These are phyloP conservation scores for Batillaria attramentaria DNA, from an alignment of 1,140 invertebrate genomes.

Conservation along the genomic window DNA sequence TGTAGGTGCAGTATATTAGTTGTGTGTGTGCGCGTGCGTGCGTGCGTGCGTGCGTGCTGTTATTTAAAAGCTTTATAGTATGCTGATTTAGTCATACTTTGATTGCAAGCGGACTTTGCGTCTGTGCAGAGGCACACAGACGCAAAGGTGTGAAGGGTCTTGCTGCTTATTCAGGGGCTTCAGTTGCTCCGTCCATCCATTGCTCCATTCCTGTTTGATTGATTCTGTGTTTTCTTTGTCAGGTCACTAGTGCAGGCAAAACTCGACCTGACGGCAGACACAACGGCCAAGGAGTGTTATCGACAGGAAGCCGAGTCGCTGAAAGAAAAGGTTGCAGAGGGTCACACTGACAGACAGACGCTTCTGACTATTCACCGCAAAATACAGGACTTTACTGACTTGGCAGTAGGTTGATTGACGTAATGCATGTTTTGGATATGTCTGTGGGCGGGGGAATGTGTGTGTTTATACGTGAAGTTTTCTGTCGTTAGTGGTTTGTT, in stretches of 20 bases:
- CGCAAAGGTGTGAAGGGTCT: not conserved
- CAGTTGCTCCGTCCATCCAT: not conserved
- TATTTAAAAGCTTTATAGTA: no score
- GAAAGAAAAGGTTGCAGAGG: conserved; percentile 43
- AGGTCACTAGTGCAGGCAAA: conserved; percentile 48
- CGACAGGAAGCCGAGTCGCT: conserved; percentile 39
- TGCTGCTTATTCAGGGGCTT: not conserved
- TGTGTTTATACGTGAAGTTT: not conserved
- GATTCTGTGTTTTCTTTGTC: not conserved
- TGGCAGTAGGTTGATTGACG: conserved; percentile 44
- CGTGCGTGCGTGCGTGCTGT: no score
- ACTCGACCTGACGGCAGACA: conserved; percentile 42
- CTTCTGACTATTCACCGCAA: conserved; percentile 51
- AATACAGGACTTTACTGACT: conserved; percentile 57
- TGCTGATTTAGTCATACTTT: no score
- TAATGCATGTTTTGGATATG: not conserved
- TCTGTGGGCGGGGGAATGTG: not conserved
- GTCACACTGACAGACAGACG: conserved; percentile 41
- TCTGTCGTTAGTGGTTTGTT: not conserved
- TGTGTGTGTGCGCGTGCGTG: no score
- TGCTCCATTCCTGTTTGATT: not conserved
- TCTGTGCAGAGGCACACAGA: not conserved
- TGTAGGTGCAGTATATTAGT: no score
- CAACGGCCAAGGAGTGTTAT: conserved; percentile 40
- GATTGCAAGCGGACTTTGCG: not conserved